Evolutionary conservation across 2,888 invertebrate species (phyloP).

Genomic region (Dascillus cervinus): DNA sequence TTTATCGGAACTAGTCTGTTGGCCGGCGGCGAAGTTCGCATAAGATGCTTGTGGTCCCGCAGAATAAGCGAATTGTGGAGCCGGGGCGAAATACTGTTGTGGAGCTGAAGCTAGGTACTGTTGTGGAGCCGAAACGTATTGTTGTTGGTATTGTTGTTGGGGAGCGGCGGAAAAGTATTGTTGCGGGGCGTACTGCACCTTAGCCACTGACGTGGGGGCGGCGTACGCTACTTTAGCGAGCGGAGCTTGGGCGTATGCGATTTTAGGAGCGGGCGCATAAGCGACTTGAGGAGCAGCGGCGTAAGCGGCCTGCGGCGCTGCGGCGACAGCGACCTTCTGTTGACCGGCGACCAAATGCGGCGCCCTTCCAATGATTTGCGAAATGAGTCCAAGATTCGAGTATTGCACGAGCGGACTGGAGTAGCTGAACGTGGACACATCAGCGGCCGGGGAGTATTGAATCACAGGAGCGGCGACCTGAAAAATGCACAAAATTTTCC

Average conservation of each 20-base stretch:
- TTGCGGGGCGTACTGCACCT: constrained; percentile 6
- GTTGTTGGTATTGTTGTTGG: constrained; percentile 2
- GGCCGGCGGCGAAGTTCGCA: too few species aligned
- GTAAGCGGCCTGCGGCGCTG: constrained; percentile 13
- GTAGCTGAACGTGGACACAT: constrained; percentile 39
- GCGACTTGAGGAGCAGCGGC: constrained; percentile 11
- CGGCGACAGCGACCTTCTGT: constrained; percentile 10
- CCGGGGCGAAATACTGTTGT: constrained; percentile 4
- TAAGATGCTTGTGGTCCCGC: background rate
- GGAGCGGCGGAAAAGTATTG: constrained; percentile 11
- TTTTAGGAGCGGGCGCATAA: constrained; percentile 5
- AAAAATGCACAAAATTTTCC: too few species aligned
- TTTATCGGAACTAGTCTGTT: too few species aligned
- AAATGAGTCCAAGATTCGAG: constrained; percentile 34
- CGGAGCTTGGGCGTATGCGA: constrained; percentile 9
- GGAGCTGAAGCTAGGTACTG: constrained; percentile 9
- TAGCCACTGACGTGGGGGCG: constrained; percentile 2
- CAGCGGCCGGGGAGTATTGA: constrained; percentile 36
- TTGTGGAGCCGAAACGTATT: constrained; percentile 7
- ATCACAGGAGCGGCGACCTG: constrained; percentile 14
- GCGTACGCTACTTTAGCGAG: constrained; percentile 6
- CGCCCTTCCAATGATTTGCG: constrained; percentile 29
- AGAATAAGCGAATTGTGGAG: constrained; percentile 1
- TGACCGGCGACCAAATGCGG: constrained; percentile 9
- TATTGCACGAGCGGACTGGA: constrained; percentile 37